Conservation (phyloP, 2,113 vertebrate genomes). For the Brachypteracias leptosomus region DNA sequence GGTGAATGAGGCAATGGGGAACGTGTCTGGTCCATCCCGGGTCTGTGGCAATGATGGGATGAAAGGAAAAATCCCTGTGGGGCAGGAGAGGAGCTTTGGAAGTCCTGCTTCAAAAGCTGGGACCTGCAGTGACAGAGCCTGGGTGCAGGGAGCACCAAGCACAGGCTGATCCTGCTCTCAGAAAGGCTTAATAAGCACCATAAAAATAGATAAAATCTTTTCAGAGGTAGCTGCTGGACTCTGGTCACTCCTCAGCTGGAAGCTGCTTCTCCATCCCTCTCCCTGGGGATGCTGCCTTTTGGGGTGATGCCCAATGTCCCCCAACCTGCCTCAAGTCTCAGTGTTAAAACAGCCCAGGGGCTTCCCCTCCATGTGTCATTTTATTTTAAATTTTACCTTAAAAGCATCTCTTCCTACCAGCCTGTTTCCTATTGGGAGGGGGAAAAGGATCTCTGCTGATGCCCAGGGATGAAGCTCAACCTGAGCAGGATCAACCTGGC, state of each 20-base stretch:
- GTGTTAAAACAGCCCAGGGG: rapidly evolving
- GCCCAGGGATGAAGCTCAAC: background rate
- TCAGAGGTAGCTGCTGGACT: background rate
- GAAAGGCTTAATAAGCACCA: background rate
- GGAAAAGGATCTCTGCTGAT: background rate
- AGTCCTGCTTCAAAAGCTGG: background rate
- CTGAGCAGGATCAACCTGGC: background rate
- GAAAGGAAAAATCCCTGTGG: background rate
- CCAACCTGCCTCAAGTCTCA: background rate
- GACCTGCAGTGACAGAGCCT: background rate
- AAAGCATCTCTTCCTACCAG: background rate
- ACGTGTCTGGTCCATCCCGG: background rate
- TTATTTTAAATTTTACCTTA: background rate
- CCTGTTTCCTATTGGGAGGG: rapidly evolving
- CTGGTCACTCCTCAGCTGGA: background rate
- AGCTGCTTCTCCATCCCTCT: rapidly evolving
- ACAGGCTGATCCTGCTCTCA: background rate
- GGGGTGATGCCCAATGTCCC: rapidly evolving
- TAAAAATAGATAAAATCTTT: background rate
- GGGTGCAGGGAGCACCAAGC: background rate
- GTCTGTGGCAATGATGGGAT: rapidly evolving
- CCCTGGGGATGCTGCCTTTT: background rate
- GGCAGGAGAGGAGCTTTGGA: background rate
- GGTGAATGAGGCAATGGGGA: rapidly evolving
- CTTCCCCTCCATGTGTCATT: rapidly evolving